Evolutionary conservation across 2,888 invertebrate genomes (phyloP).

Genomic region (Nesidiocoris tenuis): DNA sequence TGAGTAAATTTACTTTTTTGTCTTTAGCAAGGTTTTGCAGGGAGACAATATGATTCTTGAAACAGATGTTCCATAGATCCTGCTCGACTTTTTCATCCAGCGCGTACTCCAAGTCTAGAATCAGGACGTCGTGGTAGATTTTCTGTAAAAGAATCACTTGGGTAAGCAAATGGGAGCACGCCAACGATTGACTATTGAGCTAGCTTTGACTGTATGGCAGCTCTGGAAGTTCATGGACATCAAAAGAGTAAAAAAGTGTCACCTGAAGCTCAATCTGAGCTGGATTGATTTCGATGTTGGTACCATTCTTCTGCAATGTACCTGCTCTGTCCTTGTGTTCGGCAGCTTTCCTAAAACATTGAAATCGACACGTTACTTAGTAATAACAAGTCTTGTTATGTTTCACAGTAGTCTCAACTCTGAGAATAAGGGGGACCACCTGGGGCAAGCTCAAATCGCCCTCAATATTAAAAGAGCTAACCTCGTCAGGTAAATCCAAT

Average conservation of each 20-base stretch:
- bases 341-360: conserved; percentile 66
- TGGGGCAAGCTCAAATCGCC: not conserved
- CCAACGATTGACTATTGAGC: too few relatives aligned
- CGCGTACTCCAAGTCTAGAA: conserved; percentile 80
- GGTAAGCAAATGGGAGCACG: too few relatives aligned
- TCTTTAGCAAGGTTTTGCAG: conserved; percentile 76
- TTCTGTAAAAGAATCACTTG: conserved; percentile 55
- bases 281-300: conserved; percentile 57
- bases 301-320: conserved; percentile 60
- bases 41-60: conserved; percentile 81
- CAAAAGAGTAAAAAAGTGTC: too few relatives aligned
- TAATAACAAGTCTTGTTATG: too few relatives aligned
- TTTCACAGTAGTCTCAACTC: too few relatives aligned
- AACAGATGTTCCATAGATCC: conserved; percentile 84
- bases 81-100: conserved; percentile 86
- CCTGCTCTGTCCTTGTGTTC: conserved; percentile 69
- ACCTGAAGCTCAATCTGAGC: conserved; percentile 57
- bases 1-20: conserved; percentile 77
- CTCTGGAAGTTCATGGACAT: too few relatives aligned
- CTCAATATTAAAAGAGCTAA: not conserved
- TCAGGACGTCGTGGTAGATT: conserved; percentile 72
- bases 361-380: not conserved
- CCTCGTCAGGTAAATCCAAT: too few relatives aligned
- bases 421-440: not conserved
- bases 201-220: too few relatives aligned